Base-by-base conservation (phyloP, 2,797 vertebrate genomes). In the Danio aesculapii region DNA sequence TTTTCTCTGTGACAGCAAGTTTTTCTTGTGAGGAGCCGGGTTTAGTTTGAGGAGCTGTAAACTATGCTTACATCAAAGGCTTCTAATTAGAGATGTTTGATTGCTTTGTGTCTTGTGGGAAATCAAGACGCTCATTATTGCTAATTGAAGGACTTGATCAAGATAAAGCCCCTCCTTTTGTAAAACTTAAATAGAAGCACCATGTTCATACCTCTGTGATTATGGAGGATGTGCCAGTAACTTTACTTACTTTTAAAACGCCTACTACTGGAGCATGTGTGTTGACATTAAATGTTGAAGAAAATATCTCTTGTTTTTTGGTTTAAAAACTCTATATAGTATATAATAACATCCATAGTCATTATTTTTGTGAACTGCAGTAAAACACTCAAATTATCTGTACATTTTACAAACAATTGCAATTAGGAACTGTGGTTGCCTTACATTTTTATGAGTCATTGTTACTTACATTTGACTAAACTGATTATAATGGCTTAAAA, bases 21-120 rank as follows among this genome's bases (percentile, higher is more conserved):
- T 79, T 44, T 79, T 49, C 49, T 70, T 55, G 66, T 66, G 57
- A 52, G 62, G n/a, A 77, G 64, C 7, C 58, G 49, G 7, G 4
- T 49, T 77, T 59, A 71, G 30, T 72, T 57, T 75, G 12, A 82
- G 41, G 69, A 78, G 61, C 64, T 58, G 47, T 75, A 77, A 79
- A 85, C 39, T 59, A 72, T 66, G 66, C 75, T 75, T 62, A n/a
- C 44, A 84, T 59, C 62, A 72, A 52, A 71, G 41, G 68, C 17
- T 86, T 70, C 43, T 70, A 47, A 76, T 82, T 70, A 69, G 64
- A 81, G 69, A 57, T 75, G 57, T 59, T 13, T 75, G 57, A 79
- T 69, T 75, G 79, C 57, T 63, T 58, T 75, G 70, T 70, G 76
- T 71, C 79, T 71, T 17, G 14, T 74, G 78, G 71, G 53, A 46